Conservation (phyloP, 2,797 vertebrate species). For the Schizothorax lantsangensis region DNA sequence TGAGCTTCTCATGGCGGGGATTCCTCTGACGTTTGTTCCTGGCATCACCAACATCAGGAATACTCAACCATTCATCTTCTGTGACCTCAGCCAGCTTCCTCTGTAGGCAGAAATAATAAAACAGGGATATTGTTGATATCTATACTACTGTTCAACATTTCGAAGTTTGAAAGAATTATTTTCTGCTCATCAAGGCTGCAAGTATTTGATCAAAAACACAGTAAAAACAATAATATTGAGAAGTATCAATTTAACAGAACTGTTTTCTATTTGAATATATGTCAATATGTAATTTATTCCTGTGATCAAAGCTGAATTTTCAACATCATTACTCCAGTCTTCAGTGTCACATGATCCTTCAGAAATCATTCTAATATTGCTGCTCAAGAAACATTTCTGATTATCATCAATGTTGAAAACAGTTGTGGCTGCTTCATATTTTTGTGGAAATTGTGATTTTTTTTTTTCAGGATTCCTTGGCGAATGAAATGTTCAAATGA, state of each 20-base stretch:
- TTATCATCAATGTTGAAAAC: no score
- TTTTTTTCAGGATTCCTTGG: background rate
- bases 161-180: no score
- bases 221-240: background rate
- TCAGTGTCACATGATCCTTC: background rate
- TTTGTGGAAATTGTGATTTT: no score
- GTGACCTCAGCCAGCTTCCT: constrained; percentile 95
- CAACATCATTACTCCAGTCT: background rate
- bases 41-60: constrained; percentile 97
- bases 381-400: no score
- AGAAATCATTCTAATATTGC: background rate
- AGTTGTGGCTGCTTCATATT: no score
- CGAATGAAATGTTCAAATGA: background rate
- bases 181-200: background rate
- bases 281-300: background rate
- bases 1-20: constrained; percentile 95
- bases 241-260: background rate
- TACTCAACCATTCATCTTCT: constrained; percentile 97
- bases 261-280: background rate
- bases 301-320: background rate
- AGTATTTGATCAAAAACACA: background rate
- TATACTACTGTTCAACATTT: background rate
- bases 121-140: background rate
- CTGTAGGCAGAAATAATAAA: constrained; percentile 68
- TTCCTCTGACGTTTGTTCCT: constrained; percentile 97